Evolutionary conservation across 2,797 vertebrate genomes (phyloP).

Genomic region (Synaphobranchus kaupii): DNA sequence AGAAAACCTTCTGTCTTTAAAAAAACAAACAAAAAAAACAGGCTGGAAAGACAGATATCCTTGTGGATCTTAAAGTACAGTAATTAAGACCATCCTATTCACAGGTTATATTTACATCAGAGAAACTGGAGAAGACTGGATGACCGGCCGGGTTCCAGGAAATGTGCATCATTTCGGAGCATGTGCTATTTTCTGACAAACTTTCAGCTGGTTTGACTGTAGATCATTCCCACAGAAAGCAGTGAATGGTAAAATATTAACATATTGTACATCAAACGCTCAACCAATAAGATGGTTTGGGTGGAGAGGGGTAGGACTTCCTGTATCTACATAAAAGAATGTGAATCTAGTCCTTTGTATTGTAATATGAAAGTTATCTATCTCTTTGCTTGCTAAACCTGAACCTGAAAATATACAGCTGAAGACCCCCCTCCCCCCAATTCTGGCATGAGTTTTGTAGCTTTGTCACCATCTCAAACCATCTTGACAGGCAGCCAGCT

Average conservation of each 20-base stretch:
- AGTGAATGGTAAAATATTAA: constrained; percentile 22
- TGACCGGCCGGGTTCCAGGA: constrained; percentile 16
- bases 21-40: constrained; percentile 8
- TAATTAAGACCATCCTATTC: constrained; percentile 35
- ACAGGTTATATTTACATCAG: constrained; percentile 25
- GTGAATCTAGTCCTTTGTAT: neutral
- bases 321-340: neutral
- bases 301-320: neutral
- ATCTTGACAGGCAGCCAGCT: neutral
- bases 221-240: neutral
- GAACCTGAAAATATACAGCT: neutral
- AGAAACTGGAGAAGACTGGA: neutral
- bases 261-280: neutral
- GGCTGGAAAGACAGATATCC: constrained; percentile 26
- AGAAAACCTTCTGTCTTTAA: neutral
- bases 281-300: neutral
- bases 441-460: neutral
- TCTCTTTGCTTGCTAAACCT: neutral
- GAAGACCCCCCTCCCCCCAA: neutral
- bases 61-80: constrained; percentile 28
- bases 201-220: constrained; percentile 24
- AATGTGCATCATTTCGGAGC: neutral
- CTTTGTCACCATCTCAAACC: no score
- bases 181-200: constrained; percentile 11
- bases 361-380: neutral